phyloP scores from a whole-genome alignment of 1,140 invertebrate genomes.

The Aphidius ervi region DNA sequence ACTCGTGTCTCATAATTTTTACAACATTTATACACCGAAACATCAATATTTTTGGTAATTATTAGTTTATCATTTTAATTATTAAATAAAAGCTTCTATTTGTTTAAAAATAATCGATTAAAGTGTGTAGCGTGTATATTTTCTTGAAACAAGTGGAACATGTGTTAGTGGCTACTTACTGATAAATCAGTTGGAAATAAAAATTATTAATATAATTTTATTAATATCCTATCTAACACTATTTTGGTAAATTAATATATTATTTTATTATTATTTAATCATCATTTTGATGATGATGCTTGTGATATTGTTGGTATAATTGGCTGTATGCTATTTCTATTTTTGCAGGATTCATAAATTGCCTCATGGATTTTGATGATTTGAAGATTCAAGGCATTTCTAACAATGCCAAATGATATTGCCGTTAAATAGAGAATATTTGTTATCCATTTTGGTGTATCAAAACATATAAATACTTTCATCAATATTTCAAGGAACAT shows the following conservation, averaged over 20 bases:
- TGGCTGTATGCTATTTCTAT: conserved; percentile 33
- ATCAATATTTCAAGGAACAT: conserved; percentile 28
- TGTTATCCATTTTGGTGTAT: conserved; percentile 28
- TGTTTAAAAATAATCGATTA: too few relatives aligned
- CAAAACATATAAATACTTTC: conserved; percentile 29
- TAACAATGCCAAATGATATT: conserved; percentile 25
- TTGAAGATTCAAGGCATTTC: conserved; percentile 33
- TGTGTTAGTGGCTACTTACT: too few relatives aligned
- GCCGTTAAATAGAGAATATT: conserved; percentile 27
- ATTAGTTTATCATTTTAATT: too few relatives aligned
- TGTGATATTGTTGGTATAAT: conserved; percentile 12
- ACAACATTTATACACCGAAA: too few relatives aligned
- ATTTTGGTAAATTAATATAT: background rate
- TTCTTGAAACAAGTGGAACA: too few relatives aligned
- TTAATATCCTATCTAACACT: conserved; percentile 4
- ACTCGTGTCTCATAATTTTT: too few relatives aligned
- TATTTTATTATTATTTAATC: conserved; percentile 4
- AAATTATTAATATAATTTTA: background rate
- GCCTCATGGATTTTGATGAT: conserved; percentile 30
- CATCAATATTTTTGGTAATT: too few relatives aligned
- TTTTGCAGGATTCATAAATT: conserved; percentile 9
- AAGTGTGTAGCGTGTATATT: too few relatives aligned
- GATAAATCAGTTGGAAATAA: too few relatives aligned
- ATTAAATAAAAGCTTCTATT: too few relatives aligned
- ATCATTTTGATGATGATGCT: background rate